Percentiles rank a stretch among this genome's conserved stretches.
Conservation (phyloP, 2,113 vertebrate genomes). For the Dipodomys ordii region DNA sequence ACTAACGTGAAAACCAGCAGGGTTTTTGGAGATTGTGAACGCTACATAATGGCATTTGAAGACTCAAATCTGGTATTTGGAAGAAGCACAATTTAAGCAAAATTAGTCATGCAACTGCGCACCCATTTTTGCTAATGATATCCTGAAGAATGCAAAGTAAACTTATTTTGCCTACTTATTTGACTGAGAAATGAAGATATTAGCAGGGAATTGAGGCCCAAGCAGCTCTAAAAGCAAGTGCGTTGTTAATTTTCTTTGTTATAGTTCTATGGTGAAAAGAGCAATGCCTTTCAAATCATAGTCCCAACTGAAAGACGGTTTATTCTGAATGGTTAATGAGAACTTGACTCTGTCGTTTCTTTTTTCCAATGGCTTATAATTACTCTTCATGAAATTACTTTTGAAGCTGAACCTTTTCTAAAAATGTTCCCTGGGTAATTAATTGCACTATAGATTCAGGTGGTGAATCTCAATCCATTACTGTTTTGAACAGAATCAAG, state of each 20-base stretch:
- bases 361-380: slow-evolving; percentile 34
- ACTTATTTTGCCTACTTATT: slow-evolving; percentile 81
- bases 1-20: not conserved
- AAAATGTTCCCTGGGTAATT: slow-evolving; percentile 38
- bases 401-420: slow-evolving; percentile 40
- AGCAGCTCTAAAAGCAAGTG: slow-evolving; percentile 43
- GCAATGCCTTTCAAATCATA: slow-evolving; percentile 39
- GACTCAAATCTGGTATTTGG: slow-evolving; percentile 82
- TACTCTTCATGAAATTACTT: slow-evolving; percentile 55
- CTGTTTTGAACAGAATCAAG: slow-evolving; percentile 1
- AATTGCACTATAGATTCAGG: slow-evolving; percentile 40
- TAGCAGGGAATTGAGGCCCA: slow-evolving; percentile 49
- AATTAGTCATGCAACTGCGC: slow-evolving; percentile 82
- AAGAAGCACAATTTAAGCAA: slow-evolving; percentile 84
- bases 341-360: slow-evolving; percentile 8
- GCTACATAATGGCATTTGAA: slow-evolving; percentile 75
- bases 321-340: slow-evolving; percentile 36
- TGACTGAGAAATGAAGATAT: slow-evolving; percentile 77
- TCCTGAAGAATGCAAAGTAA: slow-evolving; percentile 76
- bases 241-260: slow-evolving; percentile 56
- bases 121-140: slow-evolving; percentile 79
- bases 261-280: slow-evolving; percentile 46
- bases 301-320: slow-evolving; percentile 45
- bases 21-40: slow-evolving; percentile 10
- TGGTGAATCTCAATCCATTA: slow-evolving; percentile 39